Percentiles rank a stretch among this genome's conserved stretches.
phyloP scores from a whole-genome alignment of 2,797 vertebrate genomes.

The Enteromius argenteus region DNA sequence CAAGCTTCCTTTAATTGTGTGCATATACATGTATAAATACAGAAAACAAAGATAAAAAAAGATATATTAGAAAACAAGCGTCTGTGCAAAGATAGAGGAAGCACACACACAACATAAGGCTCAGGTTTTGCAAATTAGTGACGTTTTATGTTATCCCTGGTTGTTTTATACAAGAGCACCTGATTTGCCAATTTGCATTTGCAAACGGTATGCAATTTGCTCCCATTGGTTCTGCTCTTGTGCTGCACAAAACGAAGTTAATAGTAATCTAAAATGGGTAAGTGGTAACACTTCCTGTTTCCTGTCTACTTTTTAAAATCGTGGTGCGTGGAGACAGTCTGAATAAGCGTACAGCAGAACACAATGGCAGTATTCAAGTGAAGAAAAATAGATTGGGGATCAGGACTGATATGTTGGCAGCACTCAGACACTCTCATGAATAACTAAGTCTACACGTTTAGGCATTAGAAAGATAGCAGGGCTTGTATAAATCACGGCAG shows the following conservation, averaged over 20 bases:
- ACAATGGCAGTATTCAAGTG: conserved; percentile 23
- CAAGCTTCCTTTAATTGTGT: neutral
- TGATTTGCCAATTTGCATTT: neutral
- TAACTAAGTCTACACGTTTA: neutral
- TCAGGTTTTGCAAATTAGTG: neutral
- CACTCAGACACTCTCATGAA: neutral
- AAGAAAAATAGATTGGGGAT: conserved; percentile 2
- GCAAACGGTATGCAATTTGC: neutral
- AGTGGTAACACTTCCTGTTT: neutral
- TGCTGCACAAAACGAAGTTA: neutral
- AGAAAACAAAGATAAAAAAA: neutral
- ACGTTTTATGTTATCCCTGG: neutral
- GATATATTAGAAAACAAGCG: neutral
- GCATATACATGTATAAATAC: neutral
- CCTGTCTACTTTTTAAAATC: neutral
- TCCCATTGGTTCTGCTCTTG: neutral
- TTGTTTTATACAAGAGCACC: neutral
- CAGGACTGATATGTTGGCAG: conserved; percentile 2
- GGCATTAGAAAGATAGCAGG: neutral
- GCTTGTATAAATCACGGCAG: neutral
- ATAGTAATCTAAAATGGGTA: neutral
- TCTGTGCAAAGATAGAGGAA: neutral
- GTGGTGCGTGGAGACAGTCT: neutral
- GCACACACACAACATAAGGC: too few relatives aligned
- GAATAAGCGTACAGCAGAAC: neutral